Conservation (phyloP, 2,797 vertebrate genomes). For the Gobionotothen gibberifrons region DNA sequence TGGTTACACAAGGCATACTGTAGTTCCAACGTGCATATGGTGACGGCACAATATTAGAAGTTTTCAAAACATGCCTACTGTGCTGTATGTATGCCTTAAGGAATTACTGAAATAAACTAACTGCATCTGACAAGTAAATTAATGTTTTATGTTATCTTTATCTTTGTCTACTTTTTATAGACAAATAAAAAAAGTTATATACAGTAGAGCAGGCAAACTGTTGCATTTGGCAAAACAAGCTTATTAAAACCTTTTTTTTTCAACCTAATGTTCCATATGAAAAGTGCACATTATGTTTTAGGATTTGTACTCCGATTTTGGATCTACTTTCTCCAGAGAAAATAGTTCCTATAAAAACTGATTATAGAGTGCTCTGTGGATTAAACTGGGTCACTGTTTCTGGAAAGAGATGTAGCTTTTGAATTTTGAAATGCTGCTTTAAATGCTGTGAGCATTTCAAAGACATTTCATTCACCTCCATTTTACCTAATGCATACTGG, state of each 20-base stretch:
- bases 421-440: conserved; percentile 39
- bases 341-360: conserved; percentile 17
- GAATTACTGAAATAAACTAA: conserved; percentile 3
- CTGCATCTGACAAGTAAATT: neutral
- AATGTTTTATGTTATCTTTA: no score
- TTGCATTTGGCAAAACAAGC: neutral
- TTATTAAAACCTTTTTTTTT: neutral
- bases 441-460: conserved; percentile 30
- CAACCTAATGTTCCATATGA: neutral
- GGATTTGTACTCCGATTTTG: conserved; percentile 2
- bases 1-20: conserved; percentile 40
- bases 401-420: conserved; percentile 31
- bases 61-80: conserved; percentile 12
- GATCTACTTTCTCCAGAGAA: conserved; percentile 2
- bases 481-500: conserved; percentile 34
- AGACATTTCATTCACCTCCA: conserved; percentile 20
- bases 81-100: neutral
- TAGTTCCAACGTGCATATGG: conserved; percentile 1
- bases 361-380: conserved; percentile 20
- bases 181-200: neutral
- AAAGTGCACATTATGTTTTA: neutral
- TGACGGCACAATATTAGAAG: neutral
- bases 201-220: neutral
- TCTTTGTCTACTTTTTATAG: neutral
- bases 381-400: conserved; percentile 31